Conservation (phyloP, 2,888 invertebrate genomes). For the Nymphalis polychloros region DNA sequence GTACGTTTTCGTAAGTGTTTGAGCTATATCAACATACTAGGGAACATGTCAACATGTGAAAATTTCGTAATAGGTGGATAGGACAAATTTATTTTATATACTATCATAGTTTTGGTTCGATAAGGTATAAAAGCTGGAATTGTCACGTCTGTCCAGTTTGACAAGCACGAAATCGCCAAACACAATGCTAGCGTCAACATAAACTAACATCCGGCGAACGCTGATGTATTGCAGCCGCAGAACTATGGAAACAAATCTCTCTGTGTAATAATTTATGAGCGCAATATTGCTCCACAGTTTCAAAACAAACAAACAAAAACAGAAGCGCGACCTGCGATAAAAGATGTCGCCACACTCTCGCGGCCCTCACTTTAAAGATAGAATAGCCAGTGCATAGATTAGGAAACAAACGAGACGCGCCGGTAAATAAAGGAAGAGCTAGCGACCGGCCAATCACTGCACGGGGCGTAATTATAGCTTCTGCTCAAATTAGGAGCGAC, state of each 20-base stretch:
- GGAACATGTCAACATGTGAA: background rate
- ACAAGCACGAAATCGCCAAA: constrained; percentile 69
- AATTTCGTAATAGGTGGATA: constrained; percentile 1
- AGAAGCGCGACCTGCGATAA: constrained; percentile 71
- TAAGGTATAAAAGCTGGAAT: constrained; percentile 54
- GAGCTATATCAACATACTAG: background rate
- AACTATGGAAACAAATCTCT: constrained; percentile 80
- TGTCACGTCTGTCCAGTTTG: constrained; percentile 55
- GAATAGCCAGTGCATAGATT: constrained; percentile 54
- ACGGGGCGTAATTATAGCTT: constrained; percentile 72
- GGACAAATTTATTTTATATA: constrained; percentile 35
- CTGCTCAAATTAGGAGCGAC: constrained; percentile 75
- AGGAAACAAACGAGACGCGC: constrained; percentile 55
- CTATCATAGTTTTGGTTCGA: constrained; percentile 43
- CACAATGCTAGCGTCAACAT: constrained; percentile 73
- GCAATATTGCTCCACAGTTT: constrained; percentile 73
- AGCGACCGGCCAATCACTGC: constrained; percentile 64
- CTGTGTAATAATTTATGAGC: constrained; percentile 75
- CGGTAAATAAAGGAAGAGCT: constrained; percentile 60
- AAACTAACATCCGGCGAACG: constrained; percentile 76
- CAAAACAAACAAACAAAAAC: constrained; percentile 72
- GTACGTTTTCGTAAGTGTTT: too few relatives aligned
- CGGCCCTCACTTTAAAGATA: constrained; percentile 68
- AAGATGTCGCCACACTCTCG: constrained; percentile 73
- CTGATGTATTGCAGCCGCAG: constrained; percentile 78